Evolutionary conservation across 2,797 vertebrate species (phyloP).

Genomic region (Enteromius viviparus): DNA sequence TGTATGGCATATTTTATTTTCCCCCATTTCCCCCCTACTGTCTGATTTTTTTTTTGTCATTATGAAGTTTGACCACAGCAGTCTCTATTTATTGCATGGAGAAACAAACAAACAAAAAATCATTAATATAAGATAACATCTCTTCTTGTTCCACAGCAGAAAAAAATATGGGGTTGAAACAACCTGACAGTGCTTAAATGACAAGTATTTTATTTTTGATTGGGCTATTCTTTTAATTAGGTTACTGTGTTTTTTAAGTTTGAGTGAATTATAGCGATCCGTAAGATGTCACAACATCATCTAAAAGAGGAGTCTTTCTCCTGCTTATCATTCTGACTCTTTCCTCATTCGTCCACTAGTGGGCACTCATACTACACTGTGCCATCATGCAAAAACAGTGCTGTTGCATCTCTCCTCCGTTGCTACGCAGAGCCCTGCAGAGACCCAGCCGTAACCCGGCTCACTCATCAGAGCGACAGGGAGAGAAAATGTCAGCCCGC

Average conservation of each 20-base stretch:
- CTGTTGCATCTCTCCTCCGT: conserved; percentile 32
- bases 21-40: neutral
- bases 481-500: conserved; percentile 66
- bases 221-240: neutral
- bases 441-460: conserved; percentile 58
- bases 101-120: neutral
- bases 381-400: conserved; percentile 30
- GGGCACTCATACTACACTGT: conserved; percentile 74
- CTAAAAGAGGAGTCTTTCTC: neutral
- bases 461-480: conserved; percentile 68
- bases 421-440: conserved; percentile 62
- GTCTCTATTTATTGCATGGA: neutral
- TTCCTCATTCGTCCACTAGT: conserved; percentile 67
- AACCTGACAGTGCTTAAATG: neutral
- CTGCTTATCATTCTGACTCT: neutral
- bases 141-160: neutral
- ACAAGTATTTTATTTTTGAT: neutral
- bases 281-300: neutral
- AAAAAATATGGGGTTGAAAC: neutral
- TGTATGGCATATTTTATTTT: neutral
- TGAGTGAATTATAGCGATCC: neutral
- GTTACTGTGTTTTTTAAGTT: neutral
- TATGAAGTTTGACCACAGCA: neutral
- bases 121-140: neutral
- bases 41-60: too few species aligned